phyloP scores from a whole-genome alignment of 2,113 vertebrate genomes.

The Sialia sialis region DNA sequence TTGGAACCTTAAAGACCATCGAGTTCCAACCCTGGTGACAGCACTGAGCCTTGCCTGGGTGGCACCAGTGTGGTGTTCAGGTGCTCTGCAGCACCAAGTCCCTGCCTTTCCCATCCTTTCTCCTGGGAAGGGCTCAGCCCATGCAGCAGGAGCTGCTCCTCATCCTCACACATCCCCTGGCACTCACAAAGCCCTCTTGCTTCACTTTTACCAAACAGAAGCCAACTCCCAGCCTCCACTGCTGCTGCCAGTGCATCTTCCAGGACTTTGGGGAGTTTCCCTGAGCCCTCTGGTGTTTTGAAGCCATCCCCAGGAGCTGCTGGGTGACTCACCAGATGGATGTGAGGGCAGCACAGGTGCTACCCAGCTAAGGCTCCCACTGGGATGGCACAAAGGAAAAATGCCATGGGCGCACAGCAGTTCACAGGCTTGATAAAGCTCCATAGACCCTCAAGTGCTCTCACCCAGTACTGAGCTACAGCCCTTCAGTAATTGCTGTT shows the following conservation, averaged over 20 bases:
- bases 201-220: not conserved
- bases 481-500: not conserved
- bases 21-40: not conserved
- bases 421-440: not conserved
- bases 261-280: not conserved
- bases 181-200: rapidly evolving
- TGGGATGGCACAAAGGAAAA: not conserved
- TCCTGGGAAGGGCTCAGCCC: not conserved
- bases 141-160: not conserved
- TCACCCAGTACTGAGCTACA: not conserved
- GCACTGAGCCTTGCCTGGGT: not conserved
- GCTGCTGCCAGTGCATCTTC: not conserved
- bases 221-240: not conserved
- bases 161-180: rapidly evolving
- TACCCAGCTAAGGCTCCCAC: not conserved
- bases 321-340: not conserved
- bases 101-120: not conserved
- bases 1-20: not conserved
- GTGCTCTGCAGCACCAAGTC: not conserved
- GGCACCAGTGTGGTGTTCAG: not conserved
- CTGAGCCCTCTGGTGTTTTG: not conserved
- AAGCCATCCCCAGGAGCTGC: not conserved
- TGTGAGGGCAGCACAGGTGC: not conserved
- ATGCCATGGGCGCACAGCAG: not conserved
- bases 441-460: not conserved